Evolutionary conservation across 1,140 invertebrate genomes (phyloP), one percentile per base, ranked within the genome.

Genomic region (Microplitis demolitor): DNA sequence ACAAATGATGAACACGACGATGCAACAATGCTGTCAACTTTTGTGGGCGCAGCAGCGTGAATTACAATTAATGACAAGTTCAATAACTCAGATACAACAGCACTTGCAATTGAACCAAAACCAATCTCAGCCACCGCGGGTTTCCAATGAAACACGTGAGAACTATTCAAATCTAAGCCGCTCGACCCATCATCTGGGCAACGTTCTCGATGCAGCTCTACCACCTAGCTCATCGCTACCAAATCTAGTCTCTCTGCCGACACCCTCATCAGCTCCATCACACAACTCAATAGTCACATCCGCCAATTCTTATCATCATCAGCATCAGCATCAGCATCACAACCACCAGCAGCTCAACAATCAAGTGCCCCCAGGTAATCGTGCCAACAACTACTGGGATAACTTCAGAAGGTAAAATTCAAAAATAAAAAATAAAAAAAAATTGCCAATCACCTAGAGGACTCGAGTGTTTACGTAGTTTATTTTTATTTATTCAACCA

Each of bases 301-400:
- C 45, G 73, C 75, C 14, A 78, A 63, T 62, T 76, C 73, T 53
- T 85, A 78, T 60, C 84, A 83, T 73, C 74, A 45, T 6, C 62
- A 72, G 37, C 74, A 69, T 6, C 62, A 72, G 37, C 74, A 69
- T 5, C 69, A 64, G 8, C 75, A 82, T 72, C 80, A 80, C 67
- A 78, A 77, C 71, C 86, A 79, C 62, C 85, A 85, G 73, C 91
- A 92, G 9, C 85, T 95, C 13, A 95, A 95, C 84, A 95, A 95
- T 85, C 94, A 96, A 89, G 94, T 96, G 71, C 92, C 94, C 53
- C 94, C 94, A 11, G 94, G 94, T 31, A 95, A 94, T 83, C 88
- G 94, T 73, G 94, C 94, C 56, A 96, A 96, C 84, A 96, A 96
- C 86, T 96, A 95, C 85, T 96, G 94, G 94, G 95, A 96, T 80